Evolutionary conservation across 2,888 invertebrate species (phyloP).

Genomic region (Pheosia gnoma): DNA sequence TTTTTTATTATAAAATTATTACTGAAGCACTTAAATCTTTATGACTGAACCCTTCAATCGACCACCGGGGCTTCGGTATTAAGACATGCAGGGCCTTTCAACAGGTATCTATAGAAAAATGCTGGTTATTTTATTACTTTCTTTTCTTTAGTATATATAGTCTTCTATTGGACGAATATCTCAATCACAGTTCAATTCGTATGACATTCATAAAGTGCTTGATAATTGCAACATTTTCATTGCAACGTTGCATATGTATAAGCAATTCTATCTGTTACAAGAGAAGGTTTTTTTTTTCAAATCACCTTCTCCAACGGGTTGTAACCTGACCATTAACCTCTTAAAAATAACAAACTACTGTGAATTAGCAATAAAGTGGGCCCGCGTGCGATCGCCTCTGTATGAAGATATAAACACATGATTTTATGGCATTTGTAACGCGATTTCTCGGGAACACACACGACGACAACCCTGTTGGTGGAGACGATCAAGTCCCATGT

Average conservation of each 20-base stretch:
- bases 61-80: slow-evolving; percentile 47
- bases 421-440: slow-evolving; percentile 47
- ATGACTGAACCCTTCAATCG: slow-evolving; percentile 44
- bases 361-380: slow-evolving; percentile 41
- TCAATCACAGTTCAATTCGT: too few relatives aligned
- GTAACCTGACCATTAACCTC: background rate
- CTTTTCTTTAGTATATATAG: too few relatives aligned
- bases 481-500: slow-evolving; percentile 28
- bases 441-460: slow-evolving; percentile 46
- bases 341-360: slow-evolving; percentile 26
- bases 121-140: too few relatives aligned
- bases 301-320: background rate
- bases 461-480: slow-evolving; percentile 33
- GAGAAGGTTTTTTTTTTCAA: background rate
- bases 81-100: slow-evolving; percentile 26
- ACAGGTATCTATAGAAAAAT: slow-evolving; percentile 10
- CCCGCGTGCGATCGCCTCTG: slow-evolving; percentile 30
- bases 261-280: too few relatives aligned
- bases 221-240: too few relatives aligned
- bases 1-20: slow-evolving; percentile 56
- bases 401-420: slow-evolving; percentile 48
- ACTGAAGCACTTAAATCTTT: slow-evolving; percentile 56
- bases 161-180: too few relatives aligned
- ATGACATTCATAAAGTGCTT: too few relatives aligned
- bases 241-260: too few relatives aligned